These are phyloP conservation scores for Oconnorella tubifera DNA, from an alignment of 2,888 invertebrate genomes.

Conservation along the genomic window DNA sequence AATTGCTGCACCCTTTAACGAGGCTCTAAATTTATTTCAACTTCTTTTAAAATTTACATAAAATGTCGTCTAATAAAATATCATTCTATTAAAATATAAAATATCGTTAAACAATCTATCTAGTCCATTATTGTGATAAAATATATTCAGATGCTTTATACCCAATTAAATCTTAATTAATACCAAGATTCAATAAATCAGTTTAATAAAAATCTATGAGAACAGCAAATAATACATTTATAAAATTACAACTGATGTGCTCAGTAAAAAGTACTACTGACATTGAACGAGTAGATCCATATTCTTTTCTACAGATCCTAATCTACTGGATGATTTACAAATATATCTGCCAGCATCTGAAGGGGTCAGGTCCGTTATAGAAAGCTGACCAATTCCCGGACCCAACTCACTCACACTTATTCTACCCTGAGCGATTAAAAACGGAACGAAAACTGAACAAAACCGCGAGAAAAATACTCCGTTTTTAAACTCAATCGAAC, in stretches of 20 bases:
- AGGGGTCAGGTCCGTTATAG: neutral
- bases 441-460: neutral
- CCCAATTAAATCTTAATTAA: too few species aligned
- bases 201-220: neutral
- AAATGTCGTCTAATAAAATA: too few species aligned
- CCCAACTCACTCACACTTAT: neutral
- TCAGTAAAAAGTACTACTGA: neutral
- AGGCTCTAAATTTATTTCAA: too few species aligned
- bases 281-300: neutral
- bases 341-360: conserved; percentile 1
- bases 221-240: neutral
- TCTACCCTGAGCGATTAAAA: neutral
- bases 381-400: neutral
- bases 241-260: neutral
- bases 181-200: too few species aligned
- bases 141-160: too few species aligned
- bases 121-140: too few species aligned
- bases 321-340: neutral
- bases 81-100: too few species aligned
- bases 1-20: too few species aligned
- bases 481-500: neutral
- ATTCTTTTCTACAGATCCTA: neutral
- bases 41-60: too few species aligned
- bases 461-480: neutral
- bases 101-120: neutral